phyloP scores from a whole-genome alignment of 2,113 vertebrate species.

The Phylloscopus whistleri region DNA sequence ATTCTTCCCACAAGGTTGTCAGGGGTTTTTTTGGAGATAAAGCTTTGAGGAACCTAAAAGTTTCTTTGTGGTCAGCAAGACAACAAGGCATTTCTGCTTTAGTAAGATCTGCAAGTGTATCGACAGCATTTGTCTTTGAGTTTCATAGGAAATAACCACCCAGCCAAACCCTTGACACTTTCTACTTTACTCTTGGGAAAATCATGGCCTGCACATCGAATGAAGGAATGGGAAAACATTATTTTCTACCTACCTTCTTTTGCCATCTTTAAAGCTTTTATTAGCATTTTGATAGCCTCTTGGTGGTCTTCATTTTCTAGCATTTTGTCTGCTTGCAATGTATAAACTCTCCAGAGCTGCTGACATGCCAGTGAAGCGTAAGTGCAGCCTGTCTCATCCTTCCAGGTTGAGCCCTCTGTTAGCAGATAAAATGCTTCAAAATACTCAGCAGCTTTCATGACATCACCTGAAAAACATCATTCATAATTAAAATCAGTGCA shows the following conservation, averaged over 20 bases:
- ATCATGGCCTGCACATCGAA: conserved; percentile 27
- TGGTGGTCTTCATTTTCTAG: conserved; percentile 73
- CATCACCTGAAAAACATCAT: conserved; percentile 69
- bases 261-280: conserved; percentile 79
- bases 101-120: conserved; percentile 57
- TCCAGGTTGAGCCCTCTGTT: conserved; percentile 74
- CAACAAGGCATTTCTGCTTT: conserved; percentile 54
- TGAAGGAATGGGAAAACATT: conserved; percentile 17
- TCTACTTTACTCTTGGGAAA: conserved; percentile 59
- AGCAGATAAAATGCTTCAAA: conserved; percentile 80
- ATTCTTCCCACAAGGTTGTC: neutral
- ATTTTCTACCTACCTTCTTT: conserved; percentile 78
- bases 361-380: conserved; percentile 74
- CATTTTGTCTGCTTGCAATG: conserved; percentile 77
- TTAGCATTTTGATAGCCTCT: conserved; percentile 74
- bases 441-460: conserved; percentile 75
- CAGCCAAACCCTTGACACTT: conserved; percentile 35
- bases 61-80: conserved; percentile 54
- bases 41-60: conserved; percentile 62
- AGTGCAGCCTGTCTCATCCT: conserved; percentile 65
- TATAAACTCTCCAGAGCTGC: conserved; percentile 82
- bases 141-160: conserved; percentile 71
- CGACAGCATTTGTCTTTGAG: conserved; percentile 71
- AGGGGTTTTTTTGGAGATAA: neutral
- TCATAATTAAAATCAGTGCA: conserved; percentile 14